Evolutionary conservation across 2,888 invertebrate species (phyloP), one percentile per base, ranked within the genome.

Genomic region (Erannis defoliaria): DNA sequence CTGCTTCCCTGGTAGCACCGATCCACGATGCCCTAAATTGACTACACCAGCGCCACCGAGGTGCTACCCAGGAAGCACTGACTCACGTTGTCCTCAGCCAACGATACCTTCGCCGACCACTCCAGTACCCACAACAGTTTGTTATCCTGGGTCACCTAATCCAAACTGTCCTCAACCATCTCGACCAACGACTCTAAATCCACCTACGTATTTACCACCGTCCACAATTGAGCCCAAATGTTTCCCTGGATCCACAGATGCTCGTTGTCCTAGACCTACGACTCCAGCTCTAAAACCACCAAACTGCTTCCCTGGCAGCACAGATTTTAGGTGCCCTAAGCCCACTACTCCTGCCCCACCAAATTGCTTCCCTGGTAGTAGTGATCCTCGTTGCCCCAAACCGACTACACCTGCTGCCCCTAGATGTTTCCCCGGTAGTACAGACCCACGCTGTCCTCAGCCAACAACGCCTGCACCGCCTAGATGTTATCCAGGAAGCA

Each of bases 1-100:
- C 5, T 85, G 85, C 48, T 85, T 78, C 57, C 84, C 86, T 1
- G 85, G 86, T 0, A 77, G 78, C 12, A 71, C 65, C 21, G 72
- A 74, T 18, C 55, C 72, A 1, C 33, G 73, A 5, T 79, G 83
- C 14, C 77, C 72, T 6, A 63, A 40, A 43, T 74, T 81, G 0
- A 76, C 75, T 6, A 73, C 74, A 0, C 70, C 72, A 1, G 64
- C 70, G 0, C 62, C 69, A 14, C 79, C 75, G 1, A 67, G 37
- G 0, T 72, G 72, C n/a, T 72, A 14, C 35, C 67, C 66, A 3
- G 71, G 71, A 0, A 55, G 26, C 5, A 64, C 63, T 12, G 77
- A 76, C 14, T 62, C 68, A 5, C 68, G 59, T 33, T 75, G 67
- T 8, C 74, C 71, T 4, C n/a, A n/a, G n/a, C n/a, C n/a, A n/a